Conservation (phyloP, 2,888 invertebrate genomes). For the Quadriops clusia region DNA sequence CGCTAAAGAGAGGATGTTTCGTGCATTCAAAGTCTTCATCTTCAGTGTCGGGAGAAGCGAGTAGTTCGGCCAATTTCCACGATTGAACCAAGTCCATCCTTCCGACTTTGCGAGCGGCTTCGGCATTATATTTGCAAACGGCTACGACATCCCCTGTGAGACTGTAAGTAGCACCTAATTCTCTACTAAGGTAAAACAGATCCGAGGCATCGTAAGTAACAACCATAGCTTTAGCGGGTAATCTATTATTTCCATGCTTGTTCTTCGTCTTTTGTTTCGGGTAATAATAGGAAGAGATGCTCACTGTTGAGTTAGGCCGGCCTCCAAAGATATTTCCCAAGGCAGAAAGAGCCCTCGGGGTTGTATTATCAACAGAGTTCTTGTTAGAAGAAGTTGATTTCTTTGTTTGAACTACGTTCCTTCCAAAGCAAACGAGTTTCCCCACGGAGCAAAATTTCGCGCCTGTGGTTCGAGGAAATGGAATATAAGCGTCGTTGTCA, state of each 20-base stretch:
- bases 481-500: constrained; percentile 75
- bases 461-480: constrained; percentile 88
- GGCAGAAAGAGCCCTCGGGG: constrained; percentile 68
- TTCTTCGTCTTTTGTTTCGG: constrained; percentile 37
- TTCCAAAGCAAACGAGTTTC: constrained; percentile 71
- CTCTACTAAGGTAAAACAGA: constrained; percentile 67
- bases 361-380: constrained; percentile 64
- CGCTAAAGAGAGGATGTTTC: constrained; percentile 76
- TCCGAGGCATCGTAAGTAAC: constrained; percentile 61
- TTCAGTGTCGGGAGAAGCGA: constrained; percentile 37
- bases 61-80: constrained; percentile 73
- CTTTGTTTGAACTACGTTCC: too few species aligned
- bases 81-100: constrained; percentile 76
- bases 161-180: constrained; percentile 74
- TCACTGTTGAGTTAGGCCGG: constrained; percentile 27
- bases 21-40: constrained; percentile 68
- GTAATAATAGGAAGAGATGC: constrained; percentile 66
- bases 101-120: constrained; percentile 60
- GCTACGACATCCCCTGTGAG: constrained; percentile 45
- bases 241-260: constrained; percentile 21
- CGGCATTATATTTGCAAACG: constrained; percentile 74
- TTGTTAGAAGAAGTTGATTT: too few species aligned
- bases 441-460: constrained; percentile 78
- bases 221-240: constrained; percentile 45
- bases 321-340: constrained; percentile 40